These are phyloP conservation scores for Harpalus rufipes DNA, from an alignment of 2,888 invertebrate species.

Conservation along the genomic window DNA sequence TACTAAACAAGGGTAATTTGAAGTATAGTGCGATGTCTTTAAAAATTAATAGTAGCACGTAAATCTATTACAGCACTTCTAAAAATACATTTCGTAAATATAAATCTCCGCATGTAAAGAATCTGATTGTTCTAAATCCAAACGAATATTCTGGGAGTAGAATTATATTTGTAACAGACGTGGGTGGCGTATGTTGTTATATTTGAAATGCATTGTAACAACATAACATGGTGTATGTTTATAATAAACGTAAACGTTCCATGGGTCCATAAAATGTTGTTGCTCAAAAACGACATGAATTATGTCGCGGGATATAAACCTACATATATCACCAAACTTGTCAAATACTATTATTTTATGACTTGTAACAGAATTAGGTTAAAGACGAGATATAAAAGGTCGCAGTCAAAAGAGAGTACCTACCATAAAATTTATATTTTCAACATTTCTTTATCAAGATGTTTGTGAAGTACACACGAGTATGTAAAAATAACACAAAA, in stretches of 20 bases:
- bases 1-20: too few species aligned
- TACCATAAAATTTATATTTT: not conserved
- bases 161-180: constrained; percentile 2
- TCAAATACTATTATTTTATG: not conserved
- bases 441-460: too few species aligned
- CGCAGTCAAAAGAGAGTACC: not conserved
- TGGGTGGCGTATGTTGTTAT: constrained; percentile 26
- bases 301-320: constrained; percentile 5
- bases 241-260: constrained; percentile 42
- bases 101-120: not conserved
- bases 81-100: not conserved
- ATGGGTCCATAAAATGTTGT: constrained; percentile 32
- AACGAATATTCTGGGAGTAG: not conserved
- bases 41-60: not conserved
- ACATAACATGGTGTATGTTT: constrained; percentile 5
- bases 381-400: not conserved
- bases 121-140: not conserved
- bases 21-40: too few species aligned
- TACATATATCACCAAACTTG: constrained; percentile 4
- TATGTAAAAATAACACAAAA: too few species aligned
- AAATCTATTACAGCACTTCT: not conserved
- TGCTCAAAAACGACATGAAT: constrained; percentile 30
- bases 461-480: too few species aligned
- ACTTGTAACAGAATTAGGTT: constrained; percentile 2
- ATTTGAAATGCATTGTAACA: constrained; percentile 32